These are phyloP conservation scores for Drosophila teissieri DNA, from an alignment of 1,140 invertebrate genomes.

Conservation along the genomic window DNA sequence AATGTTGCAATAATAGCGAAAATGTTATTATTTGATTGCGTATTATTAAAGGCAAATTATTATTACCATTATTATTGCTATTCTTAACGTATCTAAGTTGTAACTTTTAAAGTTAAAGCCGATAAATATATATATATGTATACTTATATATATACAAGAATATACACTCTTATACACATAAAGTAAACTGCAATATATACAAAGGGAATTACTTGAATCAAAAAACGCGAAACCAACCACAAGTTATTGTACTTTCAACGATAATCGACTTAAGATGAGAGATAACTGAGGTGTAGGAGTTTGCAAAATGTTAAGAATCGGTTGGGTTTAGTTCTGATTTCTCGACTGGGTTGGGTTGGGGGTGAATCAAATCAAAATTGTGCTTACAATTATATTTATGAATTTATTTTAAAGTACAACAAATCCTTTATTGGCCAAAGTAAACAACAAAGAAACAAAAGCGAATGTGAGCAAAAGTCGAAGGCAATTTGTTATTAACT, in stretches of 20 bases:
- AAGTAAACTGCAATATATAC: slow-evolving; percentile 80
- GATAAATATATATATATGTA: slow-evolving; percentile 56
- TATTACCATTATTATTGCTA: slow-evolving; percentile 70
- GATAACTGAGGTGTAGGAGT: slow-evolving; percentile 2
- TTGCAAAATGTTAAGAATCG: slow-evolving; percentile 42
- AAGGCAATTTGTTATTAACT: slow-evolving; percentile 70
- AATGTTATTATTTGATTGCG: slow-evolving; percentile 80
- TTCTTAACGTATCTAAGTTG: slow-evolving; percentile 75
- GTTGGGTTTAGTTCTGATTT: slow-evolving; percentile 37
- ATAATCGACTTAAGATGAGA: slow-evolving; percentile 27
- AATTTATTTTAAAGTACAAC: slow-evolving; percentile 81
- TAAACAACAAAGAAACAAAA: slow-evolving; percentile 39
- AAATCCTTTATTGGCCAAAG: slow-evolving; percentile 78
- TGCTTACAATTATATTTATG: slow-evolving; percentile 77
- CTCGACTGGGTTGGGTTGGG: slow-evolving; percentile 27
- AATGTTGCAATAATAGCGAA: slow-evolving; percentile 80
- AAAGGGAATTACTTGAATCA: slow-evolving; percentile 74
- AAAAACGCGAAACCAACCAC: slow-evolving; percentile 45
- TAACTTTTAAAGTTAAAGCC: slow-evolving; percentile 78
- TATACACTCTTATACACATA: slow-evolving; percentile 57
- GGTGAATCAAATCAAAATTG: slow-evolving; percentile 67
- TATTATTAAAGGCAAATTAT: slow-evolving; percentile 78
- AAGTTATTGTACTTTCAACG: slow-evolving; percentile 44
- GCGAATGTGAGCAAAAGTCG: slow-evolving; percentile 32
- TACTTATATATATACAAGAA: slow-evolving; percentile 45